Conservation (phyloP, 2,113 vertebrate species). For the Heptranchias perlo region DNA sequence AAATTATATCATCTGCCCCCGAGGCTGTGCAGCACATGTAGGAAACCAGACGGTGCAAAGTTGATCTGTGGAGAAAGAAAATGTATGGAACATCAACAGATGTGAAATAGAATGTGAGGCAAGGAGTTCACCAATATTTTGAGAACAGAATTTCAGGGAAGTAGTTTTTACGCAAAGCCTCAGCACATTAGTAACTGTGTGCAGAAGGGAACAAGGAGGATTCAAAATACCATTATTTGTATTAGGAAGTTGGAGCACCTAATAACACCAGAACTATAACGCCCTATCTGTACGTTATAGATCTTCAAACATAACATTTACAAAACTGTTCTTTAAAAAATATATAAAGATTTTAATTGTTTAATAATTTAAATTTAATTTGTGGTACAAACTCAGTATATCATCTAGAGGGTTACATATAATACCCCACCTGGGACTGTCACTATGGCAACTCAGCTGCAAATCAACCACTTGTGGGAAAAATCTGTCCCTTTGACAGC, state of each 20-base stretch:
- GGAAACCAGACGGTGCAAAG: slow-evolving; percentile 32
- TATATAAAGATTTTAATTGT: not conserved
- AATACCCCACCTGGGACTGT: not conserved
- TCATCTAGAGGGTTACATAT: not conserved
- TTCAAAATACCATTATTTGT: not conserved
- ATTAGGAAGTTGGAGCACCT: not conserved
- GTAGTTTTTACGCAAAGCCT: not conserved
- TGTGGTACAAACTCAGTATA: not conserved
- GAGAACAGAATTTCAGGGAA: slow-evolving; percentile 20
- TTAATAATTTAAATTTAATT: not conserved
- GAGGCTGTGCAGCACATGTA: slow-evolving; percentile 20
- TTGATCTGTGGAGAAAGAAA: slow-evolving; percentile 21
- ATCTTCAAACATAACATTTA: not conserved
- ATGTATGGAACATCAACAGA: slow-evolving; percentile 1
- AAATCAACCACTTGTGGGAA: slow-evolving; percentile 28
- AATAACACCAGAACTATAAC: not conserved
- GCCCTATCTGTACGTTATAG: not conserved
- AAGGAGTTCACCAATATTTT: slow-evolving; percentile 1
- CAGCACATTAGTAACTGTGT: not conserved
- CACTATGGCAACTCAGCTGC: not conserved
- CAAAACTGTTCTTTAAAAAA: not conserved
- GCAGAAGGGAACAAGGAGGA: not conserved
- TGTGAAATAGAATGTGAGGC: slow-evolving; percentile 10
- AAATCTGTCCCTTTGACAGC: not conserved
- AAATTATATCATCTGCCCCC: slow-evolving; percentile 27